Evolutionary conservation across 2,888 invertebrate genomes (phyloP), one percentile per base, ranked within the genome.

Genomic region (Rhaphigaster nebulosa): DNA sequence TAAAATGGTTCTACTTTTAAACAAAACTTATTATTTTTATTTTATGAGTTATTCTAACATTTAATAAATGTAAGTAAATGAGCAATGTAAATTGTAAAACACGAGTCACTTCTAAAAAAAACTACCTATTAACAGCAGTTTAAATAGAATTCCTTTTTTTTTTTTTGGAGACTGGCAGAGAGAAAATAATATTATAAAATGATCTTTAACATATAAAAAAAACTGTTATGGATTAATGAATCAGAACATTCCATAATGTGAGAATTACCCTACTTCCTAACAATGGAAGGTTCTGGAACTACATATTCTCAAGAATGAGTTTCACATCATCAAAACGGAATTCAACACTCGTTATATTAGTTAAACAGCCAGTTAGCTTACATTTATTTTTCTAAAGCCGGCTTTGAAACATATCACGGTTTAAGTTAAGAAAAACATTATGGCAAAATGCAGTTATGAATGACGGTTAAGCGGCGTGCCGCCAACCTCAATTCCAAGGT

Each of bases 261-360:
- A 34, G 29, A 65, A 65, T 18, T n/a, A 2, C 34, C 34, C 5
- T 18, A 65, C 65, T 29, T 29, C n/a, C 13, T 18, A 65, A 34
- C 29, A 65, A 65, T 65, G 29, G 65, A 34, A 65, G 13, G 65
- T 65, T 65, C 65, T 65, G 34, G 65, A 65, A 65, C 29, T 18
- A 65, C 4, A 18, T 29, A 15, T 18, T 23, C 20, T 23, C 23
- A 23, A 54, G 23, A 45, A 45, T 52, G 12, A 52, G 52, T 52
- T 60, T n/a, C 60, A 60, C n/a, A 60, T n/a, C 4, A 8, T 29
- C 23, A 0, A 13, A 60, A n/a, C 3, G n/a, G 5, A 60, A 13
- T n/a, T 13, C 18, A 4, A 12, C 6, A 12, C 2, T 12, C 13
- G 13, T 2, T 4, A 2, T 26, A 18, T 13, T 12, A n/a, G 1